Percentiles rank a stretch among this genome's conserved stretches.
These are phyloP conservation scores for Andrena trimmerana DNA, from an alignment of 2,888 invertebrate species.

Conservation along the genomic window DNA sequence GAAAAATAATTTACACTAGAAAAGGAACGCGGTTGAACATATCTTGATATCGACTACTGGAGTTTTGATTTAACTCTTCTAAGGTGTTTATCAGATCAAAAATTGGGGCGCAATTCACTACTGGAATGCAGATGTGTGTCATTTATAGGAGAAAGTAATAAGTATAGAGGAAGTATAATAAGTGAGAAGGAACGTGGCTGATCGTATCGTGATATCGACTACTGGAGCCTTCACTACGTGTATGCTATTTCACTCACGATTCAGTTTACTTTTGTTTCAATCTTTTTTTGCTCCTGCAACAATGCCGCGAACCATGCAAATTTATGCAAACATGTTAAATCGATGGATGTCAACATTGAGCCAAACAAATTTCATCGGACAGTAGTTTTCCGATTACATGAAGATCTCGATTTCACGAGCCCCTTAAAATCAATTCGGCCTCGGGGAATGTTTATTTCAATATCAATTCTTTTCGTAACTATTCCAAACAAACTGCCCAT, in stretches of 20 bases:
- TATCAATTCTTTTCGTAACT: no score
- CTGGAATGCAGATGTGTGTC: no score
- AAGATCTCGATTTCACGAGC: conserved; percentile 1
- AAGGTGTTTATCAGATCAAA: background rate
- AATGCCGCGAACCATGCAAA: background rate
- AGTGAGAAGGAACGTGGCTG: background rate
- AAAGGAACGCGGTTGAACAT: background rate
- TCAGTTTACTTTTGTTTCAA: background rate
- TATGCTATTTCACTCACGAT: background rate
- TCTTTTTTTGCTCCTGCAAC: background rate
- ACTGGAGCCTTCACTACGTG: background rate
- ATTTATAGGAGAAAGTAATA: no score
- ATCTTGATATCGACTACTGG: conserved; percentile 5
- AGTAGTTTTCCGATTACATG: background rate
- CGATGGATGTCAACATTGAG: background rate
- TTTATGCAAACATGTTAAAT: background rate
- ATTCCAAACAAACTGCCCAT: no score
- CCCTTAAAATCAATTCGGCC: background rate
- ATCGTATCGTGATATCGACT: conserved; percentile 6
- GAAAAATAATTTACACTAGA: background rate
- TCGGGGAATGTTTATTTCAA: background rate
- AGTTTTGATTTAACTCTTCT: background rate
- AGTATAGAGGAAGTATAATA: background rate
- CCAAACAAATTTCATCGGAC: background rate
- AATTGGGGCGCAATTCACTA: no score